Evolutionary conservation across 30 jellyfish, hydroid and myxozoan genomes (phyloP), one percentile per base, ranked within the genome.

Genomic region (Aurelia sp.): DNA sequence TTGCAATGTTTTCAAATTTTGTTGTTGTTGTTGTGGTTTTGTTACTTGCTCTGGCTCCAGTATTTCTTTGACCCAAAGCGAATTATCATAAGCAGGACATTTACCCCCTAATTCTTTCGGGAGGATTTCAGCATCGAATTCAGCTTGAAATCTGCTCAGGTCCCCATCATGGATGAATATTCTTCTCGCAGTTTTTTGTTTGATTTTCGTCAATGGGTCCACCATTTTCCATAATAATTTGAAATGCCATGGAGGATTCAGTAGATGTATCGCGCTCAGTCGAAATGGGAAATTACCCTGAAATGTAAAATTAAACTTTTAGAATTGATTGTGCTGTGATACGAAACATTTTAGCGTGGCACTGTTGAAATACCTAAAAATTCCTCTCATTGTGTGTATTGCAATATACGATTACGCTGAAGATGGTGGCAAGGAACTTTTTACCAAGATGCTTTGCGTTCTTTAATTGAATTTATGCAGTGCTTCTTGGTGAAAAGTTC

Each of bases 221-320:
- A 79, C 93, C 97, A 93, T 82, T 81, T 88, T 93, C 98, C 98
- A 93, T 6, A 88, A 61, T 17, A 93, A 86, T 81, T 93, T 93
- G 96, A 93, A 93, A 67, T 93, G 98, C 98, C 98, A 93, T 0
- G 97, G 95, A 22, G 98, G 98, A 58, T 93, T 93, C 67, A 93
- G 81, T 51, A 93, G 75, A 63, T 93, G 98, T n/a, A 88, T 88
- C 24, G 90, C 98, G 84, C 85, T 93, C 27, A 93, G 50, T 1
- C 98, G 97, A 63, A 81, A 93, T 44, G 98, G 98, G 67, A 93
- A 90, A 52, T 93, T 93, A 10, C 90, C 97, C 98, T 93, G 86
- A 59, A 87, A 86, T 31, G 33, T 21, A 55, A 55, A 13, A 41
- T 3, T 74, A 31, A 21, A 55, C 6, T 21, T 9, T 50, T 22